A percentile compares a stretch with the other conserved stretches of the same genome.
Evolutionary conservation across 2,113 vertebrate species (phyloP).

Genomic region (Elaphurus davidianus): DNA sequence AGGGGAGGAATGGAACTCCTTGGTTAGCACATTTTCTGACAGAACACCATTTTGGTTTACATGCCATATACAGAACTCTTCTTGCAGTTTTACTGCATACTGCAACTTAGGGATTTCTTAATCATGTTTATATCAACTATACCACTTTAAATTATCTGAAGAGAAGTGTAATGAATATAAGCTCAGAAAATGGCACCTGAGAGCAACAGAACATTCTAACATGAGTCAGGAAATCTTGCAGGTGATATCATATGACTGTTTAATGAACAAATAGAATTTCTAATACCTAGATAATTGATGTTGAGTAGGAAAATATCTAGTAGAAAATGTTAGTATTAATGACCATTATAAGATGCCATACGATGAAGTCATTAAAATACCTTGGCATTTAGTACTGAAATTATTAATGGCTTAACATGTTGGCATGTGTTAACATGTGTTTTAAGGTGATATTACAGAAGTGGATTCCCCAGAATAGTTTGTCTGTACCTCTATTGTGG

Average conservation of each 20-base stretch:
- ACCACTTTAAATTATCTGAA: constrained; percentile 2
- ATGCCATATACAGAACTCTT: background rate
- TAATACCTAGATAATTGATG: background rate
- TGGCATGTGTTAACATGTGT: background rate
- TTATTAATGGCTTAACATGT: background rate
- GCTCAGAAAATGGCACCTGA: constrained; percentile 11
- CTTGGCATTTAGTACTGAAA: background rate
- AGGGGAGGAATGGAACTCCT: background rate
- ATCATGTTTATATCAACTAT: background rate
- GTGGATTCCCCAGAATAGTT: background rate
- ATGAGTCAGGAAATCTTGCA: constrained; percentile 25
- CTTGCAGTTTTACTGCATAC: background rate
- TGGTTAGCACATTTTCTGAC: background rate
- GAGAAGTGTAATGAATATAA: constrained; percentile 43
- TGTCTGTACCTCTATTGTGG: background rate
- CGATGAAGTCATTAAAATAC: constrained; percentile 14
- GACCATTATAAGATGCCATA: background rate
- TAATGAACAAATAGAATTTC: constrained; percentile 23
- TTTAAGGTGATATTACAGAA: background rate
- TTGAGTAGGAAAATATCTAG: background rate
- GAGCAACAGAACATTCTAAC: background rate
- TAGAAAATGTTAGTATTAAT: constrained; percentile 17
- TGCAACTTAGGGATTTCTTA: background rate
- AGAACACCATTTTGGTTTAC: background rate
- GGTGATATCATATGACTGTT: background rate